A percentile compares a stretch with the other conserved stretches of the same genome.
phyloP scores from a whole-genome alignment of 1,140 invertebrate genomes.

The Nebria ingens region DNA sequence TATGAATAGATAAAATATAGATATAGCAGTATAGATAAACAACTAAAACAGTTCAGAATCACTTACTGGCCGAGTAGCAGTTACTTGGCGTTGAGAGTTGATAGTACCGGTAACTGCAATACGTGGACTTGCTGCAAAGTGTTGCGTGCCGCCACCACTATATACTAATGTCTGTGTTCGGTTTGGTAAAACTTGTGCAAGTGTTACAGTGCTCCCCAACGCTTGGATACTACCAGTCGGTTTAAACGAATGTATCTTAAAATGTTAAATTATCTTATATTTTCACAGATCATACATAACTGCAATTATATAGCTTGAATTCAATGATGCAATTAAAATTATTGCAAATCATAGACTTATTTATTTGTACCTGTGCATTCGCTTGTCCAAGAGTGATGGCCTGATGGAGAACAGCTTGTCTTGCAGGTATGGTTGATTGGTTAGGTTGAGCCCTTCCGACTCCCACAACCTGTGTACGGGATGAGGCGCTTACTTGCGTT shows the following conservation, averaged over 20 bases:
- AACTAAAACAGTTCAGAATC: too few relatives aligned
- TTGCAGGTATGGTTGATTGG: conserved; percentile 24
- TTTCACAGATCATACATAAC: background rate
- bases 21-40: conserved; percentile 11
- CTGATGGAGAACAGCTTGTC: conserved; percentile 28
- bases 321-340: background rate
- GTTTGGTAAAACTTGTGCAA: conserved; percentile 29
- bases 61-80: conserved; percentile 23
- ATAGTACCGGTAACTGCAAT: conserved; percentile 24
- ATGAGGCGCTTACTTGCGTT: conserved; percentile 17
- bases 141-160: conserved; percentile 22
- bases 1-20: conserved; percentile 3
- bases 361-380: conserved; percentile 8
- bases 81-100: conserved; percentile 20
- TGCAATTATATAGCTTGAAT: too few relatives aligned
- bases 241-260: conserved; percentile 30
- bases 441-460: conserved; percentile 15
- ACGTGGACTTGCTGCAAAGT: conserved; percentile 26
- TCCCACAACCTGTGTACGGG: conserved; percentile 25
- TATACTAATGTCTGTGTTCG: conserved; percentile 33
- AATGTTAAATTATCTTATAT: conserved; percentile 2
- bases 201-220: conserved; percentile 27
- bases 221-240: conserved; percentile 22
- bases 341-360: too few relatives aligned
- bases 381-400: conserved; percentile 29